Evolutionary conservation across 2,888 invertebrate species (phyloP).

Genomic region (Drosophila diplacantha): DNA sequence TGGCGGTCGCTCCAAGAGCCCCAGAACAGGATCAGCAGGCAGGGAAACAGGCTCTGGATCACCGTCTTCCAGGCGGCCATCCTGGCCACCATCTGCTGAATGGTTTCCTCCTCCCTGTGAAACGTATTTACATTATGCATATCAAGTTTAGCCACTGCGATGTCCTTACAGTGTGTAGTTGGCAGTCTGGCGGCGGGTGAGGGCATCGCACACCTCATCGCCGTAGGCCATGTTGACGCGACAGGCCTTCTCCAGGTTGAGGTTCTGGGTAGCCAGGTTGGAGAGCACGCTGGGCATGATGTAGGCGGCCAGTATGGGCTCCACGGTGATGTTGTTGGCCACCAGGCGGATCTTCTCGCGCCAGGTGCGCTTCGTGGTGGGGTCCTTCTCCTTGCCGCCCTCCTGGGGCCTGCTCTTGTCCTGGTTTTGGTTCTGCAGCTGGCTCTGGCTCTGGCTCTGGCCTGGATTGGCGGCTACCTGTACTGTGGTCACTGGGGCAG

Average conservation of each 20-base stretch:
- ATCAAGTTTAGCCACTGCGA: neutral
- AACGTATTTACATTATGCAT: neutral
- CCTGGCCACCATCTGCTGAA: conserved; percentile 86
- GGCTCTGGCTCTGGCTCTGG: neutral
- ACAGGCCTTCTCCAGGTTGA: conserved; percentile 92
- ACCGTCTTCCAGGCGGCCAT: conserved; percentile 93
- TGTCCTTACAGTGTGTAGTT: conserved; percentile 75
- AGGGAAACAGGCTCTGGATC: conserved; percentile 89
- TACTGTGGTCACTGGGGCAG: conserved; percentile 11
- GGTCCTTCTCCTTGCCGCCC: conserved; percentile 10
- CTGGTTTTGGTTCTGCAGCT: neutral
- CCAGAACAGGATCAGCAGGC: conserved; percentile 87
- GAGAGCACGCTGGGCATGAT: conserved; percentile 83
- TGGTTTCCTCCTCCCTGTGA: conserved; percentile 81
- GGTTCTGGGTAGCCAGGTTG: conserved; percentile 88
- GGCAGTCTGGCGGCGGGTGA: conserved; percentile 85
- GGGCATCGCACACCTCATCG: conserved; percentile 86
- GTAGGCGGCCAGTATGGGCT: conserved; percentile 82
- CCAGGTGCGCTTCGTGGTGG: conserved; percentile 58
- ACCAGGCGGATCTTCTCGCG: conserved; percentile 78
- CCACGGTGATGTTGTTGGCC: conserved; percentile 82
- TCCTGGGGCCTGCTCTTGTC: neutral
- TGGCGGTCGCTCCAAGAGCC: conserved; percentile 86
- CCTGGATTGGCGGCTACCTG: neutral
- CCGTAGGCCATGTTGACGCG: conserved; percentile 87